Percentiles rank a stretch among this genome's conserved stretches.
Conservation (phyloP, 2,113 vertebrate species). For the Oriolus oriolus region DNA sequence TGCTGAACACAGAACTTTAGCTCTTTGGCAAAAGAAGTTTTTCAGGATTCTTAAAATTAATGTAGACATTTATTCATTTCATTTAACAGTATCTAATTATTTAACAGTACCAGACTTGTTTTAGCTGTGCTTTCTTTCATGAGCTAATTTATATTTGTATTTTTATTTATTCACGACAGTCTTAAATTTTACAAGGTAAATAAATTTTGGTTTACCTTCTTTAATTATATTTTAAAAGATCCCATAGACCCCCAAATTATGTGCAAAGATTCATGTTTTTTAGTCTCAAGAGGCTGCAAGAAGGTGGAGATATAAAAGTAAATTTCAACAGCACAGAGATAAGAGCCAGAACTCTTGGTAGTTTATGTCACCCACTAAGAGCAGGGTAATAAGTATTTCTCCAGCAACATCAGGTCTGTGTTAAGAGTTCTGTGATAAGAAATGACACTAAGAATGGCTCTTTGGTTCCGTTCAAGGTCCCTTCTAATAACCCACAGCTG, state of each 20-base stretch:
- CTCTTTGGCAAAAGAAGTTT: not conserved
- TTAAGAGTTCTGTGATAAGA: conserved; percentile 36
- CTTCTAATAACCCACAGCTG: conserved; percentile 55
- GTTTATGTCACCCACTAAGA: not conserved
- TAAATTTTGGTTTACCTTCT: not conserved
- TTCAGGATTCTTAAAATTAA: not conserved
- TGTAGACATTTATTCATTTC: not conserved
- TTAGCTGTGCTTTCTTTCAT: not conserved
- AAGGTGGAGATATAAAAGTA: not conserved
- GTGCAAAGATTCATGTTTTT: not conserved
- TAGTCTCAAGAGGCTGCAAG: not conserved
- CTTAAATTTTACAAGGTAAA: not conserved
- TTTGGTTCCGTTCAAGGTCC: not conserved
- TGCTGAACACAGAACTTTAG: not conserved
- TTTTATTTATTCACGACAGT: not conserved
- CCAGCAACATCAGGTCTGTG: conserved; percentile 16
- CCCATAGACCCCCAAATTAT: not conserved
- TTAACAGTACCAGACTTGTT: not conserved
- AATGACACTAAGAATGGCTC: not conserved
- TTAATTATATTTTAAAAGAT: not conserved
- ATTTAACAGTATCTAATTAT: not conserved
- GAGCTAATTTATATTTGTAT: not conserved
- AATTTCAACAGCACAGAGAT: not conserved
- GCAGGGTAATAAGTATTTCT: not conserved
- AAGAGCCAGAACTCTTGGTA: not conserved